Base-by-base conservation (phyloP, 2,113 vertebrate species). In the Paraplagusia blochii region DNA sequence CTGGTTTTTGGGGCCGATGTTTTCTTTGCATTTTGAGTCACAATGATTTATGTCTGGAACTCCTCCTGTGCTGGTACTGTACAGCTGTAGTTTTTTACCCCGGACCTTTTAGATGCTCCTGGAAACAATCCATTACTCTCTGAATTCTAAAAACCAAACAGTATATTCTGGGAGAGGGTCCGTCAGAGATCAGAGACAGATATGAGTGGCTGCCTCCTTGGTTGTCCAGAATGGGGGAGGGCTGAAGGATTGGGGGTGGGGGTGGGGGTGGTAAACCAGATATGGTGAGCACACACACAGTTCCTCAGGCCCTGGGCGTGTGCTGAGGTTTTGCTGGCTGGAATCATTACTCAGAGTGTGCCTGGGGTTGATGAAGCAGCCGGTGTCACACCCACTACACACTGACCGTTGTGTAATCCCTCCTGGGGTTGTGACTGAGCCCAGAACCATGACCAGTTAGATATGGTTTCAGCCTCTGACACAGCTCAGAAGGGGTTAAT, bases 211-310 rank as follows among this genome's bases (percentile, higher is more conserved):
- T 68, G 81, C 79, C 79, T 85, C 69, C 79, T 76, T 29, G n/a
- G n/a, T n/a, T n/a, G n/a, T n/a, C n/a, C n/a, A n/a, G n/a, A n/a
- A n/a, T n/a, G 72, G 70, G 75, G 45, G 18, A 11, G 45, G 40
- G 40, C 9, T 9, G 40, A n/a, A n/a, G n/a, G n/a, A n/a, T n/a
- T n/a, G 40, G 10, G 40, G 40, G 40, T 11, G 40, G 40, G 5
- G 43, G 15, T 9, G 15, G 78, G 80, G 66, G 56, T 73, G 72
- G 84, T 85, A 87, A 87, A 83, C 81, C 85, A 88, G 84, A 89
- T 84, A 77, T 70, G 77, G 77, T 82, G 83, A 86, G 79, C 78
- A 79, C 76, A 86, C 76, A 86, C 72, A 84, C 68, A 84, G 80
- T 84, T 84, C 84, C 77, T 83, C 50, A 61, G 72, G 79, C 82